Base-by-base conservation (phyloP, 2,113 vertebrate species). In the Limanda limanda region DNA sequence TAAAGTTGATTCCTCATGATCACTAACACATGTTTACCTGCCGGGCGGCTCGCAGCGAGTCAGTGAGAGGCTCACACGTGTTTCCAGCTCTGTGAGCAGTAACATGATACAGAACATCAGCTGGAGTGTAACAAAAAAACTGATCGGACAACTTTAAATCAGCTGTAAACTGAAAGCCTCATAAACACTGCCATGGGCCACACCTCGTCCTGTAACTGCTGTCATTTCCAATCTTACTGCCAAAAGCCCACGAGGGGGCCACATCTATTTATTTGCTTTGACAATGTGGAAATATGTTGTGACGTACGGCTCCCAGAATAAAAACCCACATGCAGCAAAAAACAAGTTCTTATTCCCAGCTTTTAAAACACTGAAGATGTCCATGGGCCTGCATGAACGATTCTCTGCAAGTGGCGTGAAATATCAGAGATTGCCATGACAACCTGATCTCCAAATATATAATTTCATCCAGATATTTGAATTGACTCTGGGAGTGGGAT, bases 11-110 rank as follows among this genome's bases (percentile, higher is more conserved):
- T 31, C 27, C 35, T 68, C 71, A 40, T 88, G 88, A 91, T 93
- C 73, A 84, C 85, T 76, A 45, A 75, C 89, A 86, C 73, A 78
- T 91, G 90, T 89, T 74, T 77, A 86, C 80, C 74, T 88, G 85
- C 79, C 68, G 54, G 73, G 57, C 31, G 17, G 72, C 73, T 75
- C 76, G 37, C 59, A 77, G 58, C 25, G 55, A 47, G 63, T 69
- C 68, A 51, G 21, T 62, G 25, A 23, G 40, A 42, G 40, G 40
- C 40, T 2, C 12, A 42, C 9, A 8, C 18, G 68, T 37, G 67
- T 83, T 78, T 79, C 67, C 23, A 65, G 78, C 56, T 60, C 25
- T 74, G 18, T 45, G 76, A 78, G 65, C 56, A 73, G 59, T 5
- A 61, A 62, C 48, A 51, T 20, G 48, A 51, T 51, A 27, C 45